Percentiles rank a stretch among this genome's conserved stretches.
Conservation (phyloP, 2,888 invertebrate genomes). For the Sarcophaga caerulescens region DNA sequence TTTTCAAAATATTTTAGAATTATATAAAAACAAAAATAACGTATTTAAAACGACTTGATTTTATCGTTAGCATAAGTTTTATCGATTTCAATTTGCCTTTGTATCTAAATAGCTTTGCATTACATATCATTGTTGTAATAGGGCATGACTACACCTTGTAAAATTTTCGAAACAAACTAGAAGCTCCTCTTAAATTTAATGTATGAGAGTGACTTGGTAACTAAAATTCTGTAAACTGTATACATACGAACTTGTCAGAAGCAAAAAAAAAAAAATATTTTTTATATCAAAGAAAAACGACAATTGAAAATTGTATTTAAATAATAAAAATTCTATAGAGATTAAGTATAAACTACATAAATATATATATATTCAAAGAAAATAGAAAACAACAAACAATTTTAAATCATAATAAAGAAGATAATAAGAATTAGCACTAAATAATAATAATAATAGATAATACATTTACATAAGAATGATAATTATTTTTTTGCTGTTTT, state of each 20-base stretch:
- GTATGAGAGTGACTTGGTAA: too few relatives aligned
- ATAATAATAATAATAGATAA: constrained; percentile 42
- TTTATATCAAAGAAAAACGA: constrained; percentile 3
- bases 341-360: constrained; percentile 26
- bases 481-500: constrained; percentile 7
- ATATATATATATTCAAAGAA: constrained; percentile 8
- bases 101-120: too few relatives aligned
- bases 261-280: neutral
- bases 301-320: constrained; percentile 24
- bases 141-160: too few relatives aligned
- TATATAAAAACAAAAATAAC: too few relatives aligned
- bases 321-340: constrained; percentile 29
- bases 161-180: too few relatives aligned
- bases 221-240: neutral
- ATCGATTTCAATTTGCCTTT: too few relatives aligned
- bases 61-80: too few relatives aligned
- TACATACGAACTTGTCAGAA: neutral
- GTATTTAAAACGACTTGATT: too few relatives aligned
- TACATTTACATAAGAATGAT: constrained; percentile 60
- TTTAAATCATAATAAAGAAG: constrained; percentile 24
- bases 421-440: constrained; percentile 49
- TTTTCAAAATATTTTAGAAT: too few relatives aligned
- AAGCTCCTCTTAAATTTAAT: too few relatives aligned
- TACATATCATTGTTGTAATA: too few relatives aligned
- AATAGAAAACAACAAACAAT: constrained; percentile 36